Base-by-base conservation (phyloP, 2,113 vertebrate genomes). In the Notechis scutatus region DNA sequence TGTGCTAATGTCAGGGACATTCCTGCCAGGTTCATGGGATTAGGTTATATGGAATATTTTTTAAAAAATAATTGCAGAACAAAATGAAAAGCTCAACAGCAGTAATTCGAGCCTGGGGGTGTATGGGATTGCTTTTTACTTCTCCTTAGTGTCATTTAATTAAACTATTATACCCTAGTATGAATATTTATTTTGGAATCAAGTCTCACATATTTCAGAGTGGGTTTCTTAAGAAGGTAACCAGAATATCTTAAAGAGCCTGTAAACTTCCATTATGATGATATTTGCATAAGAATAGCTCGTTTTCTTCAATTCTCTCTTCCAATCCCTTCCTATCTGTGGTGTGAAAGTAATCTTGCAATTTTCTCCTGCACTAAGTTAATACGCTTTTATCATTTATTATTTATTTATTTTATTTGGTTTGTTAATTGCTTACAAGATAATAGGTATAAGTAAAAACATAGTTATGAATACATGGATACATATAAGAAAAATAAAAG, bases 21-120 rank as follows among this genome's bases (percentile, higher is more conserved):
- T 96, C 96, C 95, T 97, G 74, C 93, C 94, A 96, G 93, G 86
- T 95, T 96, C 95, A 96, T 92, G n/a, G 91, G 95, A 95, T 96
- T 96, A 97, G 96, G 94, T 95, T 0, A 93, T 96, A 96, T 96
- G 94, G 90, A 94, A 93, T 94, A 96, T 56, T 94, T 96, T 94
- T 93, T 93, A 64, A 90, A 87, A 87, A 92, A 92, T 18, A 87
- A 18, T 8, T 52, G 15, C 47, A 87, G 95, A 87, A 55, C 20
- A 87, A 2, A 87, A 92, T 94, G 95, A 93, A 64, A 54, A 94
- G 88, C 54, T 93, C 93, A 94, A 85, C 93, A 95, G 11, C 39
- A 91, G 3, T 81, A 2, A 29, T 92, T 90, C 87, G n/a, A 93
- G 94, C 95, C 90, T 92, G 21, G n/a, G 50, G 47, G 24, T 45